Percentiles rank a stretch among this genome's conserved stretches.
Evolutionary conservation across 2,888 invertebrate genomes (phyloP).

Genomic region (Cenopis cana): DNA sequence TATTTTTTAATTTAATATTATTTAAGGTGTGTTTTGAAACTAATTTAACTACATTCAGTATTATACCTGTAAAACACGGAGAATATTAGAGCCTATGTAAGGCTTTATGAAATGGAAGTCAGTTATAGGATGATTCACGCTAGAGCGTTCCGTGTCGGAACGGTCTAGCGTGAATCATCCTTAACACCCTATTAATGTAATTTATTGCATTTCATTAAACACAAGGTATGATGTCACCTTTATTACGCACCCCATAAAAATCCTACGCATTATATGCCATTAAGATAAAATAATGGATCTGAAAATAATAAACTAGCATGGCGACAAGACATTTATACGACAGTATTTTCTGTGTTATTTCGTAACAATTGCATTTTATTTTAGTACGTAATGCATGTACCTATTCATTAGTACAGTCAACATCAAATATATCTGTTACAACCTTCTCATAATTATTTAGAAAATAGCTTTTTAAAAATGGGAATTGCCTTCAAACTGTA

Average conservation of each 20-base stretch:
- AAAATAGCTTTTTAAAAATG: no score
- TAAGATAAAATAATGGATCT: constrained; percentile 30
- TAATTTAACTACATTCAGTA: no score
- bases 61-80: not conserved
- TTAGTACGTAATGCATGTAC: no score
- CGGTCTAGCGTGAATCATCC: no score
- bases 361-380: not conserved
- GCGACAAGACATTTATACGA: not conserved
- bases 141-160: no score
- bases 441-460: no score
- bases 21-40: no score
- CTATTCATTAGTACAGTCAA: no score
- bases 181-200: constrained; percentile 1
- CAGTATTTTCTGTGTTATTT: not conserved
- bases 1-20: no score
- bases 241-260: constrained; percentile 28
- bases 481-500: no score
- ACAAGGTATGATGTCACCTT: constrained; percentile 28
- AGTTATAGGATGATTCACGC: no score
- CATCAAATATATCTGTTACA: no score
- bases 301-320: constrained; percentile 14
- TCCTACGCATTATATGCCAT: constrained; percentile 26
- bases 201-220: constrained; percentile 19
- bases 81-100: not conserved
- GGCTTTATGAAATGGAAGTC: not conserved